These are phyloP conservation scores for Formica exsecta DNA, from an alignment of 1,140 invertebrate species.

Conservation along the genomic window DNA sequence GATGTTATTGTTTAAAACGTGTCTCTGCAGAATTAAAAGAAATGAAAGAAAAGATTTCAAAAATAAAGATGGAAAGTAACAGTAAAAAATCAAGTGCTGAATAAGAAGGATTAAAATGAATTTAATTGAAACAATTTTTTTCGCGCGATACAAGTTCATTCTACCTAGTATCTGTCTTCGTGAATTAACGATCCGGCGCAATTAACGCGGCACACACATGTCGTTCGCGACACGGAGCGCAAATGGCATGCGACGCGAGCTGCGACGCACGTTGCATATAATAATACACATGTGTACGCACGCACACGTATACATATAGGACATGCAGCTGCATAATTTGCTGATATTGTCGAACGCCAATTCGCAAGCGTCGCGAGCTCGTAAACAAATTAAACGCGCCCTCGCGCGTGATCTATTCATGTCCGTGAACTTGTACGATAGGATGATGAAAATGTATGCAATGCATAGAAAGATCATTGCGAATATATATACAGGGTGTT, in stretches of 20 bases:
- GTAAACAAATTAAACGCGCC: conserved; percentile 50
- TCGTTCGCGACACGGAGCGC: conserved; percentile 20
- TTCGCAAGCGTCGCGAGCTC: conserved; percentile 38
- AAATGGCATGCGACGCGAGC: conserved; percentile 44
- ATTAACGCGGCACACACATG: conserved; percentile 55
- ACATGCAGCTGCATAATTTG: conserved; percentile 76
- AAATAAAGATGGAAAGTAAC: not conserved
- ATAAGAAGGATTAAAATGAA: conserved; percentile 12
- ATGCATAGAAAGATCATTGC: not conserved
- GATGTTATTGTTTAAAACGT: not conserved
- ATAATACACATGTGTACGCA: conserved; percentile 49
- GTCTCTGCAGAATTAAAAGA: not conserved
- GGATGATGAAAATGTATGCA: conserved; percentile 12
- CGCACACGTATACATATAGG: not conserved
- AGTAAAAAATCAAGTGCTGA: not conserved
- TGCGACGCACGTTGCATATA: conserved; percentile 67
- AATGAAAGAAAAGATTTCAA: not conserved
- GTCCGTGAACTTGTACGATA: conserved; percentile 49
- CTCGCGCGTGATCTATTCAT: conserved; percentile 29
- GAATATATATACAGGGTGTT: not conserved
- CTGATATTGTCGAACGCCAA: conserved; percentile 53
- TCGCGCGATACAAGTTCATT: conserved; percentile 20
- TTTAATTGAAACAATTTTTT: not conserved
- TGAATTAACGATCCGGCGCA: conserved; percentile 48
- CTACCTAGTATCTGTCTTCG: not conserved